Base-by-base conservation (phyloP, 2,888 invertebrate species). In the Idaea dimidiata region DNA sequence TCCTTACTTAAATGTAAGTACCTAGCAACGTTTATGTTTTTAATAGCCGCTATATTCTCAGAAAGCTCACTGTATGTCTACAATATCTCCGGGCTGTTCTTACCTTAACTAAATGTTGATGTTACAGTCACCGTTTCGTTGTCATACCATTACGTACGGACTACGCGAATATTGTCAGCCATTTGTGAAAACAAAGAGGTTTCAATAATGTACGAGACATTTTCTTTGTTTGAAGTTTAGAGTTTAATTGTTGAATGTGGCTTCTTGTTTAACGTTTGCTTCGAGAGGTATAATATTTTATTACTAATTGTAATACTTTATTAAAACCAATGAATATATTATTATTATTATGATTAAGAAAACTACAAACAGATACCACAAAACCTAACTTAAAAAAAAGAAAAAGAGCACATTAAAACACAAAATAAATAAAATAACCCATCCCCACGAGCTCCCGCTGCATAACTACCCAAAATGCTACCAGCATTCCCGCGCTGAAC, bases 71-170 rank as follows among this genome's bases (percentile, higher is more conserved):
- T 43, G 10, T 43, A 14, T 43, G 43, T 43, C 43, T 43, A 14
- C 43, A 43, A 43, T 43, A 10, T 43, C 43, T 43, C 43, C 43
- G 43, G 10, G 43, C 14, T 43, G 43, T 43, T 43, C 43, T 43
- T 43, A 43, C 43, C 43, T 43, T 43, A 43, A 43, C 43, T 43
- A 43, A 43, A 43, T 43, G 43, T 43, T 43, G 43, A 43, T 43
- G 43, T 43, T 43, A 43, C 43, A 43, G 43, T 43, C 43, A 43
- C 43, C 43, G 43, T 43, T 43, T 43, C 43, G 43, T 43, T 43
- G 43, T 43, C 43, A 43, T 43, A 43, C 43, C 43, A 43, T 43
- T 43, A 43, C 43, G 43, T 10, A 8, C 43, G 8, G 8, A 43
- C 43, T 43, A 43, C 14, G 43, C 10, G 43, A 43, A 43, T 43